Conservation (phyloP, 2,888 invertebrate species). For the Sisyra nigra region DNA sequence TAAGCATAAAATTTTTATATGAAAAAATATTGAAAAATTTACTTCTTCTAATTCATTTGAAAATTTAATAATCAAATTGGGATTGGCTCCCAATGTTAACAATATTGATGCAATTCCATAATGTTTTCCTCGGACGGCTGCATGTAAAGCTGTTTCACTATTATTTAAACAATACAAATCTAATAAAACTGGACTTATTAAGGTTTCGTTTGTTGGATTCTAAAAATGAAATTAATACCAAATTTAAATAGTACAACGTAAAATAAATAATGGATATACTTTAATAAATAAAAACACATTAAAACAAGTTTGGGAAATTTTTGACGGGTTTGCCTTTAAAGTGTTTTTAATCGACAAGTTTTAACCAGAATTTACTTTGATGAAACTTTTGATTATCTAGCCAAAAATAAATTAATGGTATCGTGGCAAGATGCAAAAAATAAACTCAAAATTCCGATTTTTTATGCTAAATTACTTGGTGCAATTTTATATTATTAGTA, state of each 20-base stretch:
- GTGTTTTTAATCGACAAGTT: too few relatives aligned
- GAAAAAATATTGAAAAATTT: not conserved
- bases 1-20: not conserved
- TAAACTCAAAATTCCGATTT: too few relatives aligned
- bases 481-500: too few relatives aligned
- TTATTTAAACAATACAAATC: constrained; percentile 61
- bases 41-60: constrained; percentile 27
- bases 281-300: too few relatives aligned
- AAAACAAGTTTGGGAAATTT: too few relatives aligned
- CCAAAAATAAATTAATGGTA: too few relatives aligned
- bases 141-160: constrained; percentile 69
- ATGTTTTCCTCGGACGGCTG: constrained; percentile 62
- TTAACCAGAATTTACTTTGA: too few relatives aligned
- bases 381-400: too few relatives aligned
- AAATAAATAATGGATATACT: too few relatives aligned
- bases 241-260: not conserved
- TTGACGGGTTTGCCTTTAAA: too few relatives aligned
- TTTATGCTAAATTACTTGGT: too few relatives aligned
- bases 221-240: not conserved
- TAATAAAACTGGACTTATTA: constrained; percentile 51
- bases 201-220: constrained; percentile 23
- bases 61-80: constrained; percentile 53
- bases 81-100: constrained; percentile 63
- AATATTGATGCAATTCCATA: constrained; percentile 52
- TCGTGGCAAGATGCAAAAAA: too few relatives aligned